phyloP scores from a whole-genome alignment of 2,888 invertebrate genomes.

The Anaspis maculata region DNA sequence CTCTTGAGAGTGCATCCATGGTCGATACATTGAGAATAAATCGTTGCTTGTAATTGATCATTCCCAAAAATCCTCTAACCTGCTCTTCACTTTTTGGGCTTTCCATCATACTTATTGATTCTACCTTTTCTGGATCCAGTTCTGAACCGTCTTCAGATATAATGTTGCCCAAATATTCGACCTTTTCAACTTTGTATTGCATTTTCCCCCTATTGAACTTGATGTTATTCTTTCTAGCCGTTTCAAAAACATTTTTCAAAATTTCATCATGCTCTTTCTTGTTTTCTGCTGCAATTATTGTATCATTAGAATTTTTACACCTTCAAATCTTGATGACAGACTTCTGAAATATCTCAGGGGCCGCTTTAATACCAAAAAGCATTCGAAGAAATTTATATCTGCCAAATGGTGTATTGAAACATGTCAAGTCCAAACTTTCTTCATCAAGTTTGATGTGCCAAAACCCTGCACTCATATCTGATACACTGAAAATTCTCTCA shows the following conservation, averaged over 20 bases:
- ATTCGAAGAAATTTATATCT: too few species aligned
- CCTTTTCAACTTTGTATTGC: constrained; percentile 5
- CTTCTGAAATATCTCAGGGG: too few species aligned
- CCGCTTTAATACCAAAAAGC: too few species aligned
- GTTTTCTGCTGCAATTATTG: constrained; percentile 1
- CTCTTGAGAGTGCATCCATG: too few species aligned
- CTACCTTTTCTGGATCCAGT: constrained; percentile 1
- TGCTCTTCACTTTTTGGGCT: too few species aligned
- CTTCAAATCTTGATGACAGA: too few species aligned
- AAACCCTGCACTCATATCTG: background rate
- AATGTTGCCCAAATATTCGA: constrained; percentile 8
- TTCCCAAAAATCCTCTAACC: too few species aligned
- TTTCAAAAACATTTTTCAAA: constrained; percentile 10
- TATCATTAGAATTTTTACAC: constrained; percentile 14
- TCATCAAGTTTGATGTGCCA: background rate
- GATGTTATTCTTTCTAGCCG: constrained; percentile 5
- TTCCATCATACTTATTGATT: too few species aligned
- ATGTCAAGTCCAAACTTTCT: background rate
- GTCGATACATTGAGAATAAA: too few species aligned
- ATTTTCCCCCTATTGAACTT: constrained; percentile 9
- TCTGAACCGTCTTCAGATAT: background rate
- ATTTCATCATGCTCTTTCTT: constrained; percentile 9
- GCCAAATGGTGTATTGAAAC: constrained; percentile 1
- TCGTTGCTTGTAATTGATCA: too few species aligned
- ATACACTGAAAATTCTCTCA: background rate